Percentiles rank a stretch among this genome's conserved stretches.
These are phyloP conservation scores for Stenolophus ochropezus DNA, from an alignment of 2,888 invertebrate species.

Conservation along the genomic window DNA sequence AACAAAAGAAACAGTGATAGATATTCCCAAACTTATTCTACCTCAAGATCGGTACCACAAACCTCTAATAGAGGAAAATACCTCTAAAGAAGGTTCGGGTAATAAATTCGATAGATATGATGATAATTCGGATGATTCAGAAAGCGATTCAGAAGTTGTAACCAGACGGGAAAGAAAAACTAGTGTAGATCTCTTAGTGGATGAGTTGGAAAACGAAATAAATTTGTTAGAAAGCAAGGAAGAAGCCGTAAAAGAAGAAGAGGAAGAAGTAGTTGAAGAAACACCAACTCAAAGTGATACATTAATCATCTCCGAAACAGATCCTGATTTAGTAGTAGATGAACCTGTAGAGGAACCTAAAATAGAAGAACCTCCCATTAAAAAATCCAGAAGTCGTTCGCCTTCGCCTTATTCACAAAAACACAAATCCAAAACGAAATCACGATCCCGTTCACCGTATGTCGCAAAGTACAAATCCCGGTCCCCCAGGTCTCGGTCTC, in stretches of 20 bases:
- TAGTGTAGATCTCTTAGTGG: slow-evolving; percentile 75
- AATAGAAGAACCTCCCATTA: background rate
- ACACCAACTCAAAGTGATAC: slow-evolving; percentile 15
- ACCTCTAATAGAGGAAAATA: slow-evolving; percentile 37
- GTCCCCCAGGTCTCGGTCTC: slow-evolving; percentile 64
- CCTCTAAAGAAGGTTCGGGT: slow-evolving; percentile 62
- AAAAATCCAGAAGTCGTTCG: slow-evolving; percentile 35
- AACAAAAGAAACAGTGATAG: slow-evolving; percentile 29
- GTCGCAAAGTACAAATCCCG: slow-evolving; percentile 65
- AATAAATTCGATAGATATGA: slow-evolving; percentile 75
- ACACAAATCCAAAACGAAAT: slow-evolving; percentile 14
- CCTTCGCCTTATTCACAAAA: slow-evolving; percentile 34
- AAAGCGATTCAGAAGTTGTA: slow-evolving; percentile 68
- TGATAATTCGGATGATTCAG: slow-evolving; percentile 73
- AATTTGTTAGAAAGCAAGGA: slow-evolving; percentile 63
- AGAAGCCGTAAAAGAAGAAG: background rate
- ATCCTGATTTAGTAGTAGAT: slow-evolving; percentile 50
- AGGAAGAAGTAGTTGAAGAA: background rate
- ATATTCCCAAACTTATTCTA: slow-evolving; percentile 66
- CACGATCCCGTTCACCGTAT: slow-evolving; percentile 62
- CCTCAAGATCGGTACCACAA: slow-evolving; percentile 70
- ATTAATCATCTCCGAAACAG: slow-evolving; percentile 35
- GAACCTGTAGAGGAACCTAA: no score
- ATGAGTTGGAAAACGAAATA: slow-evolving; percentile 75
- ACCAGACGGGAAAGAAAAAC: slow-evolving; percentile 72